phyloP scores from a whole-genome alignment of 64 coral and sea anemone genomes.

The Stichodactyla mertensii region DNA sequence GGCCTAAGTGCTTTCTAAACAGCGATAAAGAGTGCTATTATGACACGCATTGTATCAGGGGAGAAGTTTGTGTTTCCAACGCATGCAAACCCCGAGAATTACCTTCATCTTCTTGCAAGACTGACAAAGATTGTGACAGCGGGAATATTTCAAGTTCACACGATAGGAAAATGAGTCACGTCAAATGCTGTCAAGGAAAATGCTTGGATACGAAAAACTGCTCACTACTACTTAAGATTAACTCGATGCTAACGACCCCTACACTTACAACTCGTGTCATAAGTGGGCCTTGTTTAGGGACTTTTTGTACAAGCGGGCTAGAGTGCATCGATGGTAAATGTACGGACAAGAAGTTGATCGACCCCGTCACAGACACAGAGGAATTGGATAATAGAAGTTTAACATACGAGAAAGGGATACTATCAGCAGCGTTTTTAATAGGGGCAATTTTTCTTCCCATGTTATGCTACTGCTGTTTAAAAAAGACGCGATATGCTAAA shows the following conservation, averaged over 20 bases:
- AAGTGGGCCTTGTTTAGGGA: neutral
- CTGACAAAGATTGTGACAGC: neutral
- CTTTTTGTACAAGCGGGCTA: neutral
- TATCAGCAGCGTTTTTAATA: conserved; percentile 40
- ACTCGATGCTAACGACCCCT: neutral
- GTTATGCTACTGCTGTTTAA: conserved; percentile 38
- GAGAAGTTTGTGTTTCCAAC: neutral
- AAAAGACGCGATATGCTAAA: conserved; percentile 21
- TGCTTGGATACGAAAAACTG: conserved; percentile 10
- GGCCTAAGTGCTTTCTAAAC: conserved; percentile 24
- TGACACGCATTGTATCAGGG: conserved; percentile 16
- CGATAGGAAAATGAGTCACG: neutral
- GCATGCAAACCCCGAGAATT: conserved; percentile 19
- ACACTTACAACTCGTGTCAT: neutral
- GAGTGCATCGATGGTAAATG: neutral
- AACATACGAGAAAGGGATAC: conserved; percentile 23
- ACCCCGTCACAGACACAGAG: neutral
- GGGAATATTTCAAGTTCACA: neutral
- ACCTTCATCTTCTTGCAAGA: neutral
- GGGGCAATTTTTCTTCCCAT: conserved; percentile 33
- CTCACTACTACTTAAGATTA: conserved; percentile 1
- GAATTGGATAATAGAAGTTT: neutral
- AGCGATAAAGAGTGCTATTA: conserved; percentile 30
- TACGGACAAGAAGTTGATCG: neutral
- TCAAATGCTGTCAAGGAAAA: conserved; percentile 7